Base-by-base conservation (phyloP, 2,113 vertebrate genomes). In the Lota lota region DNA sequence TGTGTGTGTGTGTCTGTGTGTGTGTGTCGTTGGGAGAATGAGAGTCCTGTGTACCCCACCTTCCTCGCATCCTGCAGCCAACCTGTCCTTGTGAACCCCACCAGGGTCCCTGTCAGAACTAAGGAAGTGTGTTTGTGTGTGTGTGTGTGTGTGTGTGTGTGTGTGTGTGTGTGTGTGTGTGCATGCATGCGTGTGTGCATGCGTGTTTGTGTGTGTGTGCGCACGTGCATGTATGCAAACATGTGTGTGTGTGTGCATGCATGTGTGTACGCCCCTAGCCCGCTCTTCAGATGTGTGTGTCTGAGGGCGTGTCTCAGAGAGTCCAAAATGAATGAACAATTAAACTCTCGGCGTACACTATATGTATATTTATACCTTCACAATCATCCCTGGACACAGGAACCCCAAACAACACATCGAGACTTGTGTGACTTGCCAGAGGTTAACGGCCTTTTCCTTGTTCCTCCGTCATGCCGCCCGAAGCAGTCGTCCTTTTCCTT, bases 201-300 rank as follows among this genome's bases (percentile, higher is more conserved):
- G 47, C n/a, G 36, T 51, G 53, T 40, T 21, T 62, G 66, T 61
- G 64, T 76, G 72, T 82, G 77, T 80, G 73, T 78, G 84, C 84
- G 83, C 81, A 72, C 78, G 68, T 53, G 51, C 51, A 17, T 17
- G 51, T 17, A 17, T 53, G 72, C 73, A 84, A 69, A 63, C 73
- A 22, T 67, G 63, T 63, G 66, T 76, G 62, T 36, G 68, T 69
- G 47, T 62, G 56, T 66, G 61, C 19, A 18, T 63, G 61, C 56
- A 33, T 57, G 40, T 60, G 22, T 72, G 0, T 63, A 57, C 28
- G 66, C 59, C 17, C 17, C 51, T 12, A 2, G 51, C 12, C 17
- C 12, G 50, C 24, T 54, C 15, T 54, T 16, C 62, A 60, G 22
- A 21, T 63, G 22, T 53, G 59, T 62, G 40, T 24, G 20, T 69